Conservation (phyloP, 2,888 invertebrate genomes). For the Lypha dubia region DNA sequence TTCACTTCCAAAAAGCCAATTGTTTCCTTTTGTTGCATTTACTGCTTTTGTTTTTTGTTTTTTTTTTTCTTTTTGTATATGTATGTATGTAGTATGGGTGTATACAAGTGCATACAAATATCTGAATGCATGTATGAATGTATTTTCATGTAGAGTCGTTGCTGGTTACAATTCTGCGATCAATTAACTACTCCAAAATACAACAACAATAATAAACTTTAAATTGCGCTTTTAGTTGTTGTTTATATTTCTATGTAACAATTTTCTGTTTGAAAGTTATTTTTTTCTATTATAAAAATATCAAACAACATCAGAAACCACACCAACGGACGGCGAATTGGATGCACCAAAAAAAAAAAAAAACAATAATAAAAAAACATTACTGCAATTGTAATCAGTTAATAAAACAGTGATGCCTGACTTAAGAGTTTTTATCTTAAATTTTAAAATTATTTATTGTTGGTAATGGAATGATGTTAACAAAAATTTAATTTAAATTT, state of each 20-base stretch:
- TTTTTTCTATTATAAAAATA: conserved; percentile 18
- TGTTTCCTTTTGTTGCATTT: conserved; percentile 57
- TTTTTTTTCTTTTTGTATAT: too few species aligned
- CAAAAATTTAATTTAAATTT: too few species aligned
- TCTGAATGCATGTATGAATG: too few species aligned
- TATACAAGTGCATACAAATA: neutral
- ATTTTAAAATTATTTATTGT: too few species aligned
- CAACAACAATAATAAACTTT: conserved; percentile 8
- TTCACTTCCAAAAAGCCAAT: conserved; percentile 66
- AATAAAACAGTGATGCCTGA: conserved; percentile 18
- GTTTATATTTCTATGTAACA: conserved; percentile 33
- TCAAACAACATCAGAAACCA: conserved; percentile 36
- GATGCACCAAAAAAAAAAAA: conserved; percentile 21
- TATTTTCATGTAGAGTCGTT: conserved; percentile 18
- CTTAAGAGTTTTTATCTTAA: neutral
- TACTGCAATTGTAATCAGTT: conserved; percentile 35
- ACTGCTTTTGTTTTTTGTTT: neutral
- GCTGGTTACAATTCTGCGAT: conserved; percentile 59
- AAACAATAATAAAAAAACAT: conserved; percentile 10
- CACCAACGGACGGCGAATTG: conserved; percentile 23
- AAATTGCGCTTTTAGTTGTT: conserved; percentile 8
- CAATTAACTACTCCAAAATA: conserved; percentile 61
- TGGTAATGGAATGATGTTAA: too few species aligned
- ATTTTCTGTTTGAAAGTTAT: neutral
- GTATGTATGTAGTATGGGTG: neutral